Base-by-base conservation (phyloP, 2,113 vertebrate species). In the Calonectris borealis region DNA sequence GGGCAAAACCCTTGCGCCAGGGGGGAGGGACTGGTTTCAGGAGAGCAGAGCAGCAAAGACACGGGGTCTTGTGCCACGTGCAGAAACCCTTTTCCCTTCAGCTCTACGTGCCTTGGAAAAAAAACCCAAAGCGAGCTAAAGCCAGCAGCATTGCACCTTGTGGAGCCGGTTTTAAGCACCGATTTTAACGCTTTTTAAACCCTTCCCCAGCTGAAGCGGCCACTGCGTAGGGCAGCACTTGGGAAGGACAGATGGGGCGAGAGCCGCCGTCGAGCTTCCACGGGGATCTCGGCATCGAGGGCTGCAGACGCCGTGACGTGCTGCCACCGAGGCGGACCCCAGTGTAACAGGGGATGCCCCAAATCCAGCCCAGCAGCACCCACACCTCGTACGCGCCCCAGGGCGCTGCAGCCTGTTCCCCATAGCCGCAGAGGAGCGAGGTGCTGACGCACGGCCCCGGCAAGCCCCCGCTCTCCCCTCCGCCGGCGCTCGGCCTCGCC, bases 381-480 rank as follows among this genome's bases (percentile, higher is more conserved):
- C 58, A 46, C 18, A 46, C 46, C 46, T 46, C 46, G 18, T 19
- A 9, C 0, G 27, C 52, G 46, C 51, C 60, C 57, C 3, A 0
- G 77, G 83, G 69, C 49, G 76, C 83, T 22, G 46, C 34, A 26
- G 29, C 68, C n/a, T 3, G 1, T 9, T 55, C 48, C 90, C 55
- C 4, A 0, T 0, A 10, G 77, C 42, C 2, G 3, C 11, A 57
- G 36, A 46, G 71, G 20, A 26, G 34, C 16, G 3, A 51, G 62
- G 93, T 4, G 64, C 88, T 94, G 96, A 96, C 92, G 83, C 76
- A 24, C 7, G 69, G 94, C 70, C 65, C 71, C 97, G 97, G 95
- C 97, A 94, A 94, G 77, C 54, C 3, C 44, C 68, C 13, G 65
- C 85, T 68, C 93, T 89, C 83, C 93, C 91, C 94, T 96, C 75